These are phyloP conservation scores for Psilopogon haemacephalus DNA, from an alignment of 2,113 vertebrate genomes.

Conservation along the genomic window DNA sequence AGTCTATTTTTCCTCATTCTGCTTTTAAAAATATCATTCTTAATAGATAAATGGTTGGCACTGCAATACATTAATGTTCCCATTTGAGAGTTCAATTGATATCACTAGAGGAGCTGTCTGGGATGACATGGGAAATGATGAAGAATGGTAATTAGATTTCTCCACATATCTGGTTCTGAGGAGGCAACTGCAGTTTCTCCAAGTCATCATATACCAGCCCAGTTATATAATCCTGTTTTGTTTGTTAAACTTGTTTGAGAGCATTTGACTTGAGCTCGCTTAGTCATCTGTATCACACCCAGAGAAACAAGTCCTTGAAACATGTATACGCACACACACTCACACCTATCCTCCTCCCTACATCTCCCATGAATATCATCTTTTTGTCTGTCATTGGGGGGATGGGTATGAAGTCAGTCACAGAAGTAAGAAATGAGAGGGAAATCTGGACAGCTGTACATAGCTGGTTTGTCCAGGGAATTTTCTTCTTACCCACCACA, in stretches of 20 bases:
- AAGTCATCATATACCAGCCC: slow-evolving; percentile 34
- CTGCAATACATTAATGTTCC: neutral
- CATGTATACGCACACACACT: neutral
- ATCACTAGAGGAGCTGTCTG: neutral
- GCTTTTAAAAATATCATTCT: neutral
- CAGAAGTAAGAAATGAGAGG: neutral
- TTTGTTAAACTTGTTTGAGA: slow-evolving; percentile 64
- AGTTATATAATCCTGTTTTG: slow-evolving; percentile 54
- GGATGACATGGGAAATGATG: slow-evolving; percentile 10
- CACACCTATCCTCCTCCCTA: neutral
- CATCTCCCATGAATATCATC: neutral
- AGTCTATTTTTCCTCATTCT: neutral
- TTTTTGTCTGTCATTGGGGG: neutral
- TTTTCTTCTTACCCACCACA: neutral
- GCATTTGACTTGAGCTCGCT: neutral
- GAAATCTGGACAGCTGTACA: neutral
- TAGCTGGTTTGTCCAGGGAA: neutral
- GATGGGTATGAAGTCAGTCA: neutral
- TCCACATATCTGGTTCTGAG: neutral
- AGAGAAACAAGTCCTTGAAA: neutral
- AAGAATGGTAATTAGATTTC: slow-evolving; percentile 53
- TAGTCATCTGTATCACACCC: slow-evolving; percentile 28
- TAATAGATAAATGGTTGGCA: neutral
- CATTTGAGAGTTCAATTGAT: slow-evolving; percentile 11
- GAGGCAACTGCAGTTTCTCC: slow-evolving; percentile 15